Evolutionary conservation across 1,140 invertebrate species (phyloP).

Genomic region (Leucophenga varia): DNA sequence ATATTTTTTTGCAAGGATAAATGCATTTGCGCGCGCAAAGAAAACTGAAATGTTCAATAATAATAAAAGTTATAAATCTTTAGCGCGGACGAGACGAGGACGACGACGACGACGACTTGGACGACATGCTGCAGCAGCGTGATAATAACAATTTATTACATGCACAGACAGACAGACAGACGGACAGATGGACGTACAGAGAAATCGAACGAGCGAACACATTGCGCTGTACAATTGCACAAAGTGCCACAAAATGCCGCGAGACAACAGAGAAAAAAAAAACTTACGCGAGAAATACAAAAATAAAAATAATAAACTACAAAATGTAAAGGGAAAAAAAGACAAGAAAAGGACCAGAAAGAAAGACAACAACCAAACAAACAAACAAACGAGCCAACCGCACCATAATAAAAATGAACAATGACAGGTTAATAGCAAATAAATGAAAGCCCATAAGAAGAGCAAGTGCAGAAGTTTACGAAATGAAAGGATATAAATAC

Average conservation of each 20-base stretch:
- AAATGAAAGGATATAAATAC: too few relatives aligned
- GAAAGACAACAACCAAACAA: too few relatives aligned
- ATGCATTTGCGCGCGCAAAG: slow-evolving; percentile 8
- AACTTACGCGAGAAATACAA: slow-evolving; percentile 8
- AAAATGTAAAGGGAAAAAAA: too few relatives aligned
- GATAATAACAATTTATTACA: slow-evolving; percentile 56
- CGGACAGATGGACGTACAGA: slow-evolving; percentile 11
- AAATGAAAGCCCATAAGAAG: slow-evolving; percentile 56
- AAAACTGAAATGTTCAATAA: slow-evolving; percentile 45
- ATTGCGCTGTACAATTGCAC: slow-evolving; percentile 19
- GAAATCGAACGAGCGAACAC: slow-evolving; percentile 2
- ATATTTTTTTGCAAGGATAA: too few relatives aligned
- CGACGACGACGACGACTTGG: slow-evolving; percentile 16
- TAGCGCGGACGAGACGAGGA: slow-evolving; percentile 10
- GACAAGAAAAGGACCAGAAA: too few relatives aligned
- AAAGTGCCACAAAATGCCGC: slow-evolving; percentile 45
- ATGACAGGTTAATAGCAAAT: slow-evolving; percentile 57
- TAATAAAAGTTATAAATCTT: slow-evolving; percentile 56
- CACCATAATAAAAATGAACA: slow-evolving; percentile 56
- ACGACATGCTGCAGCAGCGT: slow-evolving; percentile 50
- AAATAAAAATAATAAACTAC: slow-evolving; percentile 1
- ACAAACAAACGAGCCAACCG: too few relatives aligned
- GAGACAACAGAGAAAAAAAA: slow-evolving; percentile 39
- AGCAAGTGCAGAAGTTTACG: too few relatives aligned
- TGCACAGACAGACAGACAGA: slow-evolving; percentile 23